Evolutionary conservation across 2,113 vertebrate species (phyloP), one percentile per base, ranked within the genome.

Genomic region (Rhea pennata): DNA sequence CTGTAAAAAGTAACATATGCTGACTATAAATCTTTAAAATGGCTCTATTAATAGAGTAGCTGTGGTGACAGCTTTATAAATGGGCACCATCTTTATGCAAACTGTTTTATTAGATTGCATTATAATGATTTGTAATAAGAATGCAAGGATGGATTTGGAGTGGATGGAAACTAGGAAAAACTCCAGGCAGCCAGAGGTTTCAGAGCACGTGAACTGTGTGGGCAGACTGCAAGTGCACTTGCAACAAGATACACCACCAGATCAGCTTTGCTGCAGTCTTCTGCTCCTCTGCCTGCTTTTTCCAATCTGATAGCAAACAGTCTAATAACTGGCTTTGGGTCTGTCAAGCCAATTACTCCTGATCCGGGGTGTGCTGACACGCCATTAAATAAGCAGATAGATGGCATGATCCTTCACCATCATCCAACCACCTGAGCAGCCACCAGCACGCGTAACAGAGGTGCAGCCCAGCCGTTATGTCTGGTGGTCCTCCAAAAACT

Each of bases 11-110:
- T 83, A 97, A 96, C 97, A 98, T 97, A 97, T 97, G 97, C 89
- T 94, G 95, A 91, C 95, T 88, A 98, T 96, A 98, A 98, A 98
- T 98, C 97, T 97, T 93, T 94, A 90, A 93, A 98, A 98, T 96
- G 95, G 92, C 94, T 97, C 97, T 97, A 96, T 97, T 98, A 98
- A 98, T 94, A 96, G 97, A 97, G 96, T 88, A 92, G 97, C 97
- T 89, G 87, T 2, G 77, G 95, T 95, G 98, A 97, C 98, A 98
- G 97, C 88, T 98, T 98, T 97, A 97, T 94, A 97, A 97, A 98
- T 95, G 98, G 97, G 95, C 40, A 80, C 92, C 94, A 92, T 98
- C 97, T 97, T 98, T 95, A 97, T 89, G 97, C 96, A 98, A 94
- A 97, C 95, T 90, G 93, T 85, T 96, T 92, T 92, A 95, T 97